A percentile compares a stretch with the other conserved stretches of the same genome.
These are phyloP conservation scores for Prosopocoilus inquinatus DNA, from an alignment of 2,888 invertebrate species.

Conservation along the genomic window DNA sequence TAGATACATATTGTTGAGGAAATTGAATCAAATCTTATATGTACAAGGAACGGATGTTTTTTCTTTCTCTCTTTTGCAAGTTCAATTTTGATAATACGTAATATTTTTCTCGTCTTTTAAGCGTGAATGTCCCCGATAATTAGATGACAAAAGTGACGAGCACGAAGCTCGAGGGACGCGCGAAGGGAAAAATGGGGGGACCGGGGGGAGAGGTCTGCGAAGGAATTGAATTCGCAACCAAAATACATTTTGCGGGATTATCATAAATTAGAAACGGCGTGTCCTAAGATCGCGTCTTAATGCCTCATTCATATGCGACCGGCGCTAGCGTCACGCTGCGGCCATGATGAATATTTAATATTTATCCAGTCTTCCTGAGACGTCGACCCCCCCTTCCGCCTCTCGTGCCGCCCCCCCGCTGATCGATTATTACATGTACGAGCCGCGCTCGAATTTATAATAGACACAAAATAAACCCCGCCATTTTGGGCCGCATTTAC, in stretches of 20 bases:
- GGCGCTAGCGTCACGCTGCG: conserved; percentile 39
- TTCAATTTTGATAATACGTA: too few relatives aligned
- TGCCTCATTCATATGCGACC: conserved; percentile 46
- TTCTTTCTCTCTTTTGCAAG: too few relatives aligned
- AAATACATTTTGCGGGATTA: conserved; percentile 44
- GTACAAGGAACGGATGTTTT: too few relatives aligned
- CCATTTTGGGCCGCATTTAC: too few relatives aligned
- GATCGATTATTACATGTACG: not conserved
- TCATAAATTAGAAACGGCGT: conserved; percentile 43
- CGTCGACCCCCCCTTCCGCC: conserved; percentile 17
- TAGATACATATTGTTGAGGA: too few relatives aligned
- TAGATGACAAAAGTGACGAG: conserved; percentile 5
- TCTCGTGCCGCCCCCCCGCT: conserved; percentile 11
- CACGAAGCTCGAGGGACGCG: conserved; percentile 2
- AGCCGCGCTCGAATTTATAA: too few relatives aligned
- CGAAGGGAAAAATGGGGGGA: not conserved
- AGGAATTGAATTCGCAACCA: conserved; percentile 38
- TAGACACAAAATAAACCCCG: too few relatives aligned
- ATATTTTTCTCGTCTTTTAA: too few relatives aligned
- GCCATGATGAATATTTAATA: conserved; percentile 46
- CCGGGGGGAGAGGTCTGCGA: conserved; percentile 2
- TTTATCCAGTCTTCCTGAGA: conserved; percentile 32
- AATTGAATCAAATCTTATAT: too few relatives aligned
- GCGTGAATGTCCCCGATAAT: not conserved
- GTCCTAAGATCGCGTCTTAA: conserved; percentile 37